These are phyloP conservation scores for Mya arenaria DNA, from an alignment of 1,140 invertebrate genomes.

Conservation along the genomic window DNA sequence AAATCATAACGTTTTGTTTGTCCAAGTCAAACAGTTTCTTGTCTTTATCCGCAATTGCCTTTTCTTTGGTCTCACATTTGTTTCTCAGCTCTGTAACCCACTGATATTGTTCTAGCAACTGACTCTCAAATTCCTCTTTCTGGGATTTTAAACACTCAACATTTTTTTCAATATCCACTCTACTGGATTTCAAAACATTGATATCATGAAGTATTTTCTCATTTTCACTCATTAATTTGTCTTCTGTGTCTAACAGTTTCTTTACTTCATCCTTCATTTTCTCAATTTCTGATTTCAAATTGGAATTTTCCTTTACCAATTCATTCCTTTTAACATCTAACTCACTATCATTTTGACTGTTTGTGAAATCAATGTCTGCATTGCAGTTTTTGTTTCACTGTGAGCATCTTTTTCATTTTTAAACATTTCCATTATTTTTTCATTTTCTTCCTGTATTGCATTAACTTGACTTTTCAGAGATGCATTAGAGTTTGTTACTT, in stretches of 20 bases:
- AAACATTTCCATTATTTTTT: slow-evolving; percentile 11
- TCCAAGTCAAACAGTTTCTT: slow-evolving; percentile 36
- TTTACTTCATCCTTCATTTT: neutral
- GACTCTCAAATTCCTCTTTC: slow-evolving; percentile 42
- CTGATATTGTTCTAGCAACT: slow-evolving; percentile 36
- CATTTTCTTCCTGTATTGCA: neutral
- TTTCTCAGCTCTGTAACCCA: slow-evolving; percentile 43
- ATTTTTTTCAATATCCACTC: too few relatives aligned
- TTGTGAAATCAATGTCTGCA: slow-evolving; percentile 24
- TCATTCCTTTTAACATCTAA: neutral
- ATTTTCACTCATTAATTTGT: neutral
- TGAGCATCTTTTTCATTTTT: slow-evolving; percentile 50
- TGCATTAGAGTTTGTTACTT: slow-evolving; percentile 6
- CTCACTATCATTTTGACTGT: neutral
- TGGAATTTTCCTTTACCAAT: slow-evolving; percentile 12
- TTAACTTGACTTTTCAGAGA: neutral
- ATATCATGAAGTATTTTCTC: neutral
- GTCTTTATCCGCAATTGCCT: slow-evolving; percentile 12
- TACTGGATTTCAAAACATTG: neutral
- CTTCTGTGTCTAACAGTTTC: neutral
- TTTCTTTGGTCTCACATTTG: slow-evolving; percentile 19
- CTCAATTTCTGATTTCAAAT: neutral
- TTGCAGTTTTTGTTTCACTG: slow-evolving; percentile 33
- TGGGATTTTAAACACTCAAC: too few relatives aligned
- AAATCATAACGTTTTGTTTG: slow-evolving; percentile 43